These are phyloP conservation scores for Sepioteuthis lessoniana DNA, from an alignment of 2,888 invertebrate species.

Conservation along the genomic window DNA sequence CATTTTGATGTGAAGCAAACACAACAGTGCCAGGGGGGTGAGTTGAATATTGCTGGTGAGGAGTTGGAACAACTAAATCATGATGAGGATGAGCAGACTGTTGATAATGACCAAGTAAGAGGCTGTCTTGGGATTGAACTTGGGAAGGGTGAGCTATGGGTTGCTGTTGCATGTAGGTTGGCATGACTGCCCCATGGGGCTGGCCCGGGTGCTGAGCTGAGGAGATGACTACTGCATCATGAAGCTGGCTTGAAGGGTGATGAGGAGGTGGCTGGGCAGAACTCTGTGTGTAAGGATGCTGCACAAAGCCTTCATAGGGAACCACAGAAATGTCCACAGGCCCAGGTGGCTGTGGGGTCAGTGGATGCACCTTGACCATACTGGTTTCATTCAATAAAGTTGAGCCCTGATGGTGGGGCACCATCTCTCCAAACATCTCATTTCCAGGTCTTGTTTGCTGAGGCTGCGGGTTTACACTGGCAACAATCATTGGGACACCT, in stretches of 20 bases:
- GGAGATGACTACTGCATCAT: neutral
- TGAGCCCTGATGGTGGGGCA: neutral
- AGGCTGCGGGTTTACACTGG: neutral
- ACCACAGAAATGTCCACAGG: neutral
- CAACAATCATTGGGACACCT: neutral
- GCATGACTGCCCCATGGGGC: neutral
- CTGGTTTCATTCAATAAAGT: neutral
- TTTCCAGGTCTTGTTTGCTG: neutral
- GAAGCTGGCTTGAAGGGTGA: neutral
- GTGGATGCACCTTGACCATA: neutral
- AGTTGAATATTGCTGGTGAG: neutral
- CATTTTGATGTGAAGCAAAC: neutral
- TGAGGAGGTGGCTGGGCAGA: neutral
- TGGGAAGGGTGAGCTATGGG: neutral
- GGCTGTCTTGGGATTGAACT: neutral
- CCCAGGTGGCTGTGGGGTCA: neutral
- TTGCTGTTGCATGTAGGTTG: neutral
- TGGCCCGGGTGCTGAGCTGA: neutral
- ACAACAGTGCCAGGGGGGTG: neutral
- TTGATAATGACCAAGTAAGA: constrained; percentile 3
- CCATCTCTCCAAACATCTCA: neutral
- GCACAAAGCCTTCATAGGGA: neutral
- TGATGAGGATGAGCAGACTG: neutral
- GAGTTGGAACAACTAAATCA: neutral
- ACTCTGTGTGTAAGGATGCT: neutral